Evolutionary conservation across 2,797 vertebrate species (phyloP).

Genomic region (Manis pentadactyla): DNA sequence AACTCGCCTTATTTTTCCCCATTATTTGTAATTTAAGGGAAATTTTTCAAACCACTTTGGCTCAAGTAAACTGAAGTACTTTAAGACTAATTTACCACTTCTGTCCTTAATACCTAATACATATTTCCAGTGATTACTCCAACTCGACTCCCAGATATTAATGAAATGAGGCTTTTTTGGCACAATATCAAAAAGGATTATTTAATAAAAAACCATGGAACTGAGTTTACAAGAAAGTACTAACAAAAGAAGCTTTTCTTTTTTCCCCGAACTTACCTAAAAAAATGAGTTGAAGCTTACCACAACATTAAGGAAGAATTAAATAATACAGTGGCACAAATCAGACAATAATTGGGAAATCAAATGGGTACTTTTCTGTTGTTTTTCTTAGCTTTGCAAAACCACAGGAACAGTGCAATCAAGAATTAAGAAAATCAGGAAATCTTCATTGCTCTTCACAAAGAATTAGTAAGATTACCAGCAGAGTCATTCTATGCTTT

Average conservation of each 20-base stretch:
- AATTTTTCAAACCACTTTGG: background rate
- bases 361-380: background rate
- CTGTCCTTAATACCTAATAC: conserved; percentile 11
- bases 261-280: background rate
- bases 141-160: conserved; percentile 9
- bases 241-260: background rate
- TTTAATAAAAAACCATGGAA: background rate
- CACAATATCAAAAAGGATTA: conserved; percentile 22
- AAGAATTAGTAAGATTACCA: conserved; percentile 72
- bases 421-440: conserved; percentile 66
- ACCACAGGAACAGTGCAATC: conserved; percentile 54
- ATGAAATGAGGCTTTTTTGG: background rate
- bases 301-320: conserved; percentile 20
- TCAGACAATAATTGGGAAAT: conserved; percentile 46
- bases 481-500: conserved; percentile 49
- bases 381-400: conserved; percentile 18
- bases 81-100: conserved; percentile 12
- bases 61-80: conserved; percentile 33
- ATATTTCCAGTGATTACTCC: conserved; percentile 61
- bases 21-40: background rate
- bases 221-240: conserved; percentile 35
- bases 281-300: conserved; percentile 34
- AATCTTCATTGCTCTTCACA: conserved; percentile 52
- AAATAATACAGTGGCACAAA: background rate
- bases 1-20: background rate